Conservation (phyloP, 2,888 invertebrate species). For the Syrphus vitripennis region DNA sequence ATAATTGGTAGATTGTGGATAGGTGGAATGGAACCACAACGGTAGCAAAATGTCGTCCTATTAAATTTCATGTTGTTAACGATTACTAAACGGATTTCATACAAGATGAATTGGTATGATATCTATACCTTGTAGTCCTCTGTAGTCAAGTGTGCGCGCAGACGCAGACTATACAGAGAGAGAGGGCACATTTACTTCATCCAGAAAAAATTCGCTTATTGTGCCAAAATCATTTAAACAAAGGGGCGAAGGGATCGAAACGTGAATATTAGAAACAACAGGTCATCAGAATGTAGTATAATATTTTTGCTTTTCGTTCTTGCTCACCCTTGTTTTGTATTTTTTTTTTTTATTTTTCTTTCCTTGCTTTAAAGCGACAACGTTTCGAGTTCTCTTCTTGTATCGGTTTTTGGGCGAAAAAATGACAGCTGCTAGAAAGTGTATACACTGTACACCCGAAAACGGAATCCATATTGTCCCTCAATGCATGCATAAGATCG, state of each 20-base stretch:
- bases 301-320: slow-evolving; percentile 6
- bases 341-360: background rate
- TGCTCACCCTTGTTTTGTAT: slow-evolving; percentile 14
- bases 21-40: slow-evolving; percentile 26
- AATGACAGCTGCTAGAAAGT: slow-evolving; percentile 60
- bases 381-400: slow-evolving; percentile 52
- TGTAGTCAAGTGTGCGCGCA: slow-evolving; percentile 4
- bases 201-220: slow-evolving; percentile 26
- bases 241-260: background rate
- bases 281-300: slow-evolving; percentile 45
- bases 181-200: background rate
- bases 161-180: background rate
- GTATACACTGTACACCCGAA: slow-evolving; percentile 44
- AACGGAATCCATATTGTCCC: slow-evolving; percentile 69
- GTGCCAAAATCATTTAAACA: slow-evolving; percentile 27
- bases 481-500: slow-evolving; percentile 63
- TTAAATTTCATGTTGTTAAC: slow-evolving; percentile 61
- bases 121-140: background rate
- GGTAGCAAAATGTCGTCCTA: slow-evolving; percentile 61
- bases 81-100: slow-evolving; percentile 57
- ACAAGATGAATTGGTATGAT: slow-evolving; percentile 44
- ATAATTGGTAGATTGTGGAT: slow-evolving; percentile 54
- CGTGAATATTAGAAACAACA: slow-evolving; percentile 50
- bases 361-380: background rate
- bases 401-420: slow-evolving; percentile 55